A percentile compares a stretch with the other conserved stretches of the same genome.
These are phyloP conservation scores for Eptesicus fuscus DNA, from an alignment of 2,113 vertebrate species.

Conservation along the genomic window DNA sequence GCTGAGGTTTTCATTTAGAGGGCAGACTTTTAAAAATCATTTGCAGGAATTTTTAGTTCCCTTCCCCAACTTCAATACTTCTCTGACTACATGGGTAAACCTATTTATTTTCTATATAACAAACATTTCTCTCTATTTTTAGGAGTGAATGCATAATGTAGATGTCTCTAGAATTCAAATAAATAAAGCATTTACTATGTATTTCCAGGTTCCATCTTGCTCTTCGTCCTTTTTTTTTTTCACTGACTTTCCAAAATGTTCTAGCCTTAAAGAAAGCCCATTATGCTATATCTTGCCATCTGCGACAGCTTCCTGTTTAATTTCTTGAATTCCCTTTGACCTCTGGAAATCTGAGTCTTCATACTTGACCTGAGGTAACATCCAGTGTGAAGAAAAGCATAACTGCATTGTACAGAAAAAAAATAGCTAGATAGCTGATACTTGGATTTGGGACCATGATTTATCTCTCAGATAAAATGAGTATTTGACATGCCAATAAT, in stretches of 20 bases:
- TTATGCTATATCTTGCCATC: not conserved
- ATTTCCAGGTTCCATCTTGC: not conserved
- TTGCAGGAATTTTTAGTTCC: not conserved
- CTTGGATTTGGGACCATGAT: not conserved
- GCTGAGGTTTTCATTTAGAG: not conserved
- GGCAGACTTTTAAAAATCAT: not conserved
- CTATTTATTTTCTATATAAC: not conserved
- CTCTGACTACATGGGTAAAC: not conserved
- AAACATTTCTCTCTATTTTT: not conserved
- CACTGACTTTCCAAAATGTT: not conserved
- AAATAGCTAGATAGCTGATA: not conserved
- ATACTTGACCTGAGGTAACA: not conserved
- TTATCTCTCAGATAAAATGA: conserved; percentile 31
- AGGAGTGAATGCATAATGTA: not conserved
- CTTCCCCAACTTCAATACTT: not conserved
- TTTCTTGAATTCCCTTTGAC: not conserved
- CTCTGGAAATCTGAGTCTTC: not conserved
- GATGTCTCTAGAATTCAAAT: not conserved
- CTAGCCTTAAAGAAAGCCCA: not conserved
- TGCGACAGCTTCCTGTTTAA: not conserved
- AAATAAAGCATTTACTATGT: not conserved
- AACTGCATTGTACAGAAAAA: not conserved
- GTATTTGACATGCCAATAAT: not conserved
- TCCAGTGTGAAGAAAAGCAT: not conserved
- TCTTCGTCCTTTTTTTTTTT: not conserved